Evolutionary conservation across 1,140 invertebrate genomes (phyloP), one percentile per base, ranked within the genome.

Genomic region (Ephestia elutella): DNA sequence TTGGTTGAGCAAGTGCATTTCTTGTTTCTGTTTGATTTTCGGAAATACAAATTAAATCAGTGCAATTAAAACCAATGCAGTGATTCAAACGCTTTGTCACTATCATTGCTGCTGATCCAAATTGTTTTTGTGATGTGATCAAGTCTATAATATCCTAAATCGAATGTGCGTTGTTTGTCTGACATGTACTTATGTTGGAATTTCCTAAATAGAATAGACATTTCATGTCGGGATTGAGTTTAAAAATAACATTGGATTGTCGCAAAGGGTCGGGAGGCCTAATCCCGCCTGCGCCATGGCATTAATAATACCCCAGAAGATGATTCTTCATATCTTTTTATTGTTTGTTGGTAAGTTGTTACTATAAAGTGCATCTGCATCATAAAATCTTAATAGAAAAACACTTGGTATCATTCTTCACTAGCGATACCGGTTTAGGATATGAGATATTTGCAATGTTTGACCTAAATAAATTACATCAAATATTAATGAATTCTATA

Each of bases 241-340:
- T 80, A 87, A 87, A 87, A 87, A 87, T 87, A 87, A 86, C 85
- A 85, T 81, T 77, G 71, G 69, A 67, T 73, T 79, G 71, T 78
- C 71, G 71, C 75, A 68, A 78, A 67, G 68, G 64, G 63, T 73
- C 75, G 60, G 68, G 67, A 69, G 72, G 69, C 56, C 63, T 77
- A 73, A 70, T 70, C 69, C 65, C 68, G 73, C 66, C 69, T 74
- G 68, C 68, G 68, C 63, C 68, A 70, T 66, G 70, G 38, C 38
- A 44, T 15, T n/a, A 3, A 9, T 44, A 62, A 83, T 83, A 73
- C 60, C 68, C 57, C 38, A 57, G 21, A 79, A 73, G 58, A 65
- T 70, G 59, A 48, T 65, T 59, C 57, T 80, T 55, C 62, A 63
- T 53, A 54, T 72, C 48, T 66, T 68, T 21, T 57, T 82, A n/a